phyloP scores from a whole-genome alignment of 2,113 vertebrate species.

The Edolisoma coerulescens region DNA sequence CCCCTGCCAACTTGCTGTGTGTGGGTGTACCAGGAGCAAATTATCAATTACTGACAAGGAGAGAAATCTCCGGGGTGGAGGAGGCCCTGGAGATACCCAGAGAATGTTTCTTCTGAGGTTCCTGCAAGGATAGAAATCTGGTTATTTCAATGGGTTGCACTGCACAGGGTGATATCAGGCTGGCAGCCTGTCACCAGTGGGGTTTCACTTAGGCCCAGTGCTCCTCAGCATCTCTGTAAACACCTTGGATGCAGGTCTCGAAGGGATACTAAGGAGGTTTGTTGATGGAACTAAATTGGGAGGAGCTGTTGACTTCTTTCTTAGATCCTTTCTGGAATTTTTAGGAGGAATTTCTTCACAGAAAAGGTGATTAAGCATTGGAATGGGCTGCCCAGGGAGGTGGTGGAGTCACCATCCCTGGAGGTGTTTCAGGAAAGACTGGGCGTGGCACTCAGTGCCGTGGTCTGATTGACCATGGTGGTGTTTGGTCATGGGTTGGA shows the following conservation, averaged over 20 bases:
- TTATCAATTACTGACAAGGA: neutral
- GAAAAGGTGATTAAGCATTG: neutral
- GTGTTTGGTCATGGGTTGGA: neutral
- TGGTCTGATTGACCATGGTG: fast-evolving
- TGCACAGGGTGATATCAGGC: neutral
- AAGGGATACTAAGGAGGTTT: neutral
- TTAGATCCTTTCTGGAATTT: neutral
- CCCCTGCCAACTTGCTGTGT: neutral
- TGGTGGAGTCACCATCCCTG: neutral
- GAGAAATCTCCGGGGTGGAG: neutral
- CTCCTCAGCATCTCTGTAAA: neutral
- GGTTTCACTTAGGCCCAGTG: neutral
- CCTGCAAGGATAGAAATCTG: neutral
- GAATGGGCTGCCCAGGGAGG: no score
- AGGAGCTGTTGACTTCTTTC: neutral
- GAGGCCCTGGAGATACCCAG: neutral
- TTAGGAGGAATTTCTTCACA: neutral
- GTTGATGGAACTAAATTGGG: neutral
- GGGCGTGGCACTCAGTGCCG: neutral
- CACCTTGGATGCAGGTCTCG: neutral
- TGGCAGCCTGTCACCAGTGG: neutral
- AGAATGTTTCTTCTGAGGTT: neutral
- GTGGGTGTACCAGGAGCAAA: neutral
- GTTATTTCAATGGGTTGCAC: neutral
- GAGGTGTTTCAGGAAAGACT: neutral